Percentiles rank a stretch among this genome's conserved stretches.
Evolutionary conservation across 2,888 invertebrate species (phyloP).

Genomic region (Rhimphoctona megacephalus): DNA sequence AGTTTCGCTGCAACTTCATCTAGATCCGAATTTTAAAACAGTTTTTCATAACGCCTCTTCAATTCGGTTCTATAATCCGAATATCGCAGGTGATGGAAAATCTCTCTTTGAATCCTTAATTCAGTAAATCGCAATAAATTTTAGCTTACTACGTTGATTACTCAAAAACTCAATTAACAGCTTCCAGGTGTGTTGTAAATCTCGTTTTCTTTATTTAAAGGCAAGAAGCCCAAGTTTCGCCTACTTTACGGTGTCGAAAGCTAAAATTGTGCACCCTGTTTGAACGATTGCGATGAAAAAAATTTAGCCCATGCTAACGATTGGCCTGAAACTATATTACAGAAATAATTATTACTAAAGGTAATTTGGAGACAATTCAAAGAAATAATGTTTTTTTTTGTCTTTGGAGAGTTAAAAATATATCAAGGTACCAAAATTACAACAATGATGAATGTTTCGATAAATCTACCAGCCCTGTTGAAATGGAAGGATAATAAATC

Average conservation of each 20-base stretch:
- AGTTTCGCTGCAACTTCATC: too few species aligned
- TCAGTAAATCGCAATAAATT: background rate
- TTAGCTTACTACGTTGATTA: background rate
- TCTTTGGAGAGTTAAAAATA: background rate
- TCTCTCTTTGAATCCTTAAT: background rate
- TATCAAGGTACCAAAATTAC: background rate
- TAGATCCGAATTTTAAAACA: background rate
- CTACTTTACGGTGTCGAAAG: background rate
- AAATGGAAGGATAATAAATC: constrained; percentile 2
- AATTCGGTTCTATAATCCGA: background rate
- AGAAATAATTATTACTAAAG: too few species aligned
- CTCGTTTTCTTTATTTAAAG: too few species aligned
- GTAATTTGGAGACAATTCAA: too few species aligned
- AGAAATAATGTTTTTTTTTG: too few species aligned
- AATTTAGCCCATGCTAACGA: background rate
- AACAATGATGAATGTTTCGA: constrained; percentile 1
- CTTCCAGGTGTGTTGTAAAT: background rate
- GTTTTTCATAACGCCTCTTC: background rate
- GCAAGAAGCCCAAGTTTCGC: background rate
- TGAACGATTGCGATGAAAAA: background rate
- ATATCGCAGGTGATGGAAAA: background rate
- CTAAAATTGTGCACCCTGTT: background rate
- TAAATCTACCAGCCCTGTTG: background rate
- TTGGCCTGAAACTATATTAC: too few species aligned
- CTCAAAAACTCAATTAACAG: background rate